These are phyloP conservation scores for Lamellibrachia columna DNA, from an alignment of 2,888 invertebrate species.

Conservation along the genomic window DNA sequence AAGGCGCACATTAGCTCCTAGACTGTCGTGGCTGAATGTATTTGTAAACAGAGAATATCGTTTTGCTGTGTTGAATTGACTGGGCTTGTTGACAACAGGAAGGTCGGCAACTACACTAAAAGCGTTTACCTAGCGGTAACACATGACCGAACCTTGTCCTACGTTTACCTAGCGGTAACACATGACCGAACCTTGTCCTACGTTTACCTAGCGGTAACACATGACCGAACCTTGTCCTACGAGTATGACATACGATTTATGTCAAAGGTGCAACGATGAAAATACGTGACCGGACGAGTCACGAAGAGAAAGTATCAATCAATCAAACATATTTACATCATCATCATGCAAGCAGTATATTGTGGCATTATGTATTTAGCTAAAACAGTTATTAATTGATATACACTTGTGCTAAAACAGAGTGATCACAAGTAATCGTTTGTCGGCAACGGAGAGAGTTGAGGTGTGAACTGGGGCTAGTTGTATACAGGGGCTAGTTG, in stretches of 20 bases:
- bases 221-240: neutral
- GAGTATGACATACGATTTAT: neutral
- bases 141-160: too few relatives aligned
- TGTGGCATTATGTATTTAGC: too few relatives aligned
- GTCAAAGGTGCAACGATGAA: neutral
- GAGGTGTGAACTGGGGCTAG: too few relatives aligned
- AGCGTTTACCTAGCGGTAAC: too few relatives aligned
- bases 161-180: too few relatives aligned
- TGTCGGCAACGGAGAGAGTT: too few relatives aligned
- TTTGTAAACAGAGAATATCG: slow-evolving; percentile 9
- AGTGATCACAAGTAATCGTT: too few relatives aligned
- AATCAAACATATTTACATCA: neutral
- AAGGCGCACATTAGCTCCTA: neutral
- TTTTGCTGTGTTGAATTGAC: neutral
- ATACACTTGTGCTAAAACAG: too few relatives aligned
- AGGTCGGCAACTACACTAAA: too few relatives aligned
- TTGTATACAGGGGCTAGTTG: too few relatives aligned
- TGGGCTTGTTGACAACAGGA: neutral
- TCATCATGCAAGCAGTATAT: neutral
- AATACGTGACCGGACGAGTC: neutral
- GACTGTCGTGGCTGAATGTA: neutral
- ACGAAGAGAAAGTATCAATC: neutral
- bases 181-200: too few relatives aligned
- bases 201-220: neutral
- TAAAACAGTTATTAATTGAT: too few relatives aligned